phyloP scores from a whole-genome alignment of 2,797 vertebrate genomes.

The Kryptopterus vitreolus region DNA sequence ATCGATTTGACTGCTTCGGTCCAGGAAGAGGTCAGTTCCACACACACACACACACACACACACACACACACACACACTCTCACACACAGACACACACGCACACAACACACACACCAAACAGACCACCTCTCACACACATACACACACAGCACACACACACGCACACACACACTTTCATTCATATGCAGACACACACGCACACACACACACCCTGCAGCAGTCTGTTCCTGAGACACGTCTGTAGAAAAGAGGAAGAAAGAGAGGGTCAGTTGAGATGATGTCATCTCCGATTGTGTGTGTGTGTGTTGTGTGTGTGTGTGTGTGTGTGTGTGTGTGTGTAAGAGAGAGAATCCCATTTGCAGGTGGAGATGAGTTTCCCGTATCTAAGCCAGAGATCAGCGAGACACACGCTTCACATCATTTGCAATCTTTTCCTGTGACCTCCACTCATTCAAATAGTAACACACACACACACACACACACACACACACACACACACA shows the following conservation, averaged over 20 bases:
- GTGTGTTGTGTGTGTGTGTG: conserved; percentile 43
- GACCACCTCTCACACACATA: conserved; percentile 6
- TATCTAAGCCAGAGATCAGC: conserved; percentile 75
- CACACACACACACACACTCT: conserved; percentile 24
- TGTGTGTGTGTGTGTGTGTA: conserved; percentile 35
- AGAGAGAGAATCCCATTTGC: conserved; percentile 80
- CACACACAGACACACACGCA: conserved; percentile 2
- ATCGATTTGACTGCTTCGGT: conserved; percentile 49
- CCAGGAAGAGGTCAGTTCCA: conserved; percentile 18
- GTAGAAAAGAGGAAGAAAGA: conserved; percentile 3
- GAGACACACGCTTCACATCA: conserved; percentile 76
- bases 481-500: not conserved
- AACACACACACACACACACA: not conserved
- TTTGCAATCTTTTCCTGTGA: conserved; percentile 83
- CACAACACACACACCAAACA: conserved; percentile 30
- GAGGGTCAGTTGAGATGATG: conserved; percentile 11
- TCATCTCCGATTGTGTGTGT: not conserved
- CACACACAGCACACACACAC: conserved; percentile 5
- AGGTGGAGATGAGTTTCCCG: conserved; percentile 78
- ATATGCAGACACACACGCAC: not conserved
- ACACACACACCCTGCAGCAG: conserved; percentile 10
- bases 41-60: conserved; percentile 11
- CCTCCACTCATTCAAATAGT: conserved; percentile 64
- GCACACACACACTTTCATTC: conserved; percentile 24
- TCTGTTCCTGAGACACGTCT: not conserved